These are phyloP conservation scores for Desmodus rotundus DNA, from an alignment of 2,113 vertebrate species.

Conservation along the genomic window DNA sequence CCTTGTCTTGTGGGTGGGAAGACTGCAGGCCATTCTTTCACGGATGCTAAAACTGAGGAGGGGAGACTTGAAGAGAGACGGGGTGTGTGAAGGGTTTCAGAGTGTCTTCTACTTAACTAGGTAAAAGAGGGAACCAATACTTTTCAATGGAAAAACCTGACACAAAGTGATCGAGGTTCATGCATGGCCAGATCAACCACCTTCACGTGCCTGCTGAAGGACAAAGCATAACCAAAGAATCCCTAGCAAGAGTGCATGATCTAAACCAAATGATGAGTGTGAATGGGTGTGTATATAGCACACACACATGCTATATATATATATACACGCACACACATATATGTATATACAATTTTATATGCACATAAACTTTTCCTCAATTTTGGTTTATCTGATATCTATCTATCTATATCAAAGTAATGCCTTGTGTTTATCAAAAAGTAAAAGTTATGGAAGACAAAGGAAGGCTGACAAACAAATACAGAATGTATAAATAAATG, in stretches of 20 bases:
- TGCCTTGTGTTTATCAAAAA: not conserved
- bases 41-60: not conserved
- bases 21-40: not conserved
- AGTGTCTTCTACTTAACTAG: not conserved
- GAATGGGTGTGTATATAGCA: not conserved
- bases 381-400: too few relatives aligned
- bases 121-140: not conserved
- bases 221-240: not conserved
- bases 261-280: not conserved
- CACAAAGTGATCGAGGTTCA: not conserved
- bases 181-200: not conserved
- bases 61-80: not conserved
- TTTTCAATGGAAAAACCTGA: not conserved
- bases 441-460: not conserved
- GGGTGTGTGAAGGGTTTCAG: too few relatives aligned
- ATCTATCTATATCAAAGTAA: not conserved
- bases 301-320: too few relatives aligned
- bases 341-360: too few relatives aligned
- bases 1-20: not conserved
- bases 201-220: not conserved
- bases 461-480: not conserved
- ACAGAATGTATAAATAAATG: not conserved
- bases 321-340: too few relatives aligned
- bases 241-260: not conserved
- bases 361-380: too few relatives aligned